Evolutionary conservation across 1,140 invertebrate genomes (phyloP), one percentile per base, ranked within the genome.

Genomic region (Hesperophylax magnus): DNA sequence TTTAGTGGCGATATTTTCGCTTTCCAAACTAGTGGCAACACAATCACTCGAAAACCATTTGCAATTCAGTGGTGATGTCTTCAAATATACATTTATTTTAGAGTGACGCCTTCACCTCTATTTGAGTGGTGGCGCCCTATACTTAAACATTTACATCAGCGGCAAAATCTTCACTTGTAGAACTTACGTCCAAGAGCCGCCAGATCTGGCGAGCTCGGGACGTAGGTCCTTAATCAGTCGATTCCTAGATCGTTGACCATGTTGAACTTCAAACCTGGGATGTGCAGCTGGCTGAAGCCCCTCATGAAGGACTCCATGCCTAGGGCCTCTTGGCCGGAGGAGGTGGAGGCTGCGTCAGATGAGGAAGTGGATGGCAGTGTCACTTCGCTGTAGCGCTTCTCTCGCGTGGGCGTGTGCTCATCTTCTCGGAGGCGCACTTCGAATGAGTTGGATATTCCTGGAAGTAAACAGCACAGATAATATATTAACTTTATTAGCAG

Each of bases 211-310:
- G 87, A 89, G 54, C 88, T 87, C 34, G 89, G 88, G 81, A 90
- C 83, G 85, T 89, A 89, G n/a, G 82, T 84, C 86, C 85, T 89
- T 87, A 90, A 89, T 90, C 89, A 90, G 88, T 90, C 89, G 75
- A 90, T 89, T 71, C 85, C 88, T 5, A 90, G 83, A 71, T 90
- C 89, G 84, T 90, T 88, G n/a, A 88, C 87, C 85, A 89, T 88
- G 58, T 89, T 79, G 58, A 82, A 77, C 71, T 76, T 82, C 78
- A 79, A 67, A 80, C 78, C 78, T 78, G 81, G 88, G 0, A 89
- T 85, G 18, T 88, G 88, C 3, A 90, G 86, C 77, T 88, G 89
- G 0, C 85, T 85, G 6, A 90, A 87, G 72, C 89, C 88, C 0
- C 88, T 85, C 3, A 88, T 87, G 2, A 89, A 86, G 85, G 89